Evolutionary conservation across 2,113 vertebrate genomes (phyloP).

Genomic region (Pteropus alecto): DNA sequence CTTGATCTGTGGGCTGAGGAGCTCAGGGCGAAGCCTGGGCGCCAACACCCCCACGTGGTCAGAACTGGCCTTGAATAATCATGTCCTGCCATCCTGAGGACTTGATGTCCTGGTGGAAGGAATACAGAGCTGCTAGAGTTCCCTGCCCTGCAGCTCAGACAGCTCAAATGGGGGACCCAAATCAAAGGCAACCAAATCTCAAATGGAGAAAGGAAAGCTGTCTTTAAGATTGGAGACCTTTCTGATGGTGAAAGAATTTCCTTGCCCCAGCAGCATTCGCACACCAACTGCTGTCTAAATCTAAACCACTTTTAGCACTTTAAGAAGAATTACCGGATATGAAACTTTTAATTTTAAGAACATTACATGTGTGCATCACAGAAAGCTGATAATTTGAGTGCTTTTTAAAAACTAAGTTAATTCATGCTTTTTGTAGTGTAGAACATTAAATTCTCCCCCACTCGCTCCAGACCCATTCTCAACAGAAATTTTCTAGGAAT

Average conservation of each 20-base stretch:
- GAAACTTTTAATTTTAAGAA: neutral
- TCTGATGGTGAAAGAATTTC: neutral
- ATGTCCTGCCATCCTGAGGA: fast-evolving
- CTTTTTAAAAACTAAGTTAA: conserved; percentile 10
- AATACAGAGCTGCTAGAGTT: neutral
- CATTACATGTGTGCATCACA: neutral
- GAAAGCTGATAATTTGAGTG: neutral
- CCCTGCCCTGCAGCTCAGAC: neutral
- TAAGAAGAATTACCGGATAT: neutral
- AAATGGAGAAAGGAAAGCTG: neutral
- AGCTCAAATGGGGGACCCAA: neutral
- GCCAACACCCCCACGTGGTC: neutral
- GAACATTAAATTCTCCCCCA: neutral
- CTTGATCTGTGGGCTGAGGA: neutral
- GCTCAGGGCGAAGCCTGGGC: neutral
- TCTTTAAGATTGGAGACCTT: neutral
- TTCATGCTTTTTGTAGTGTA: neutral
- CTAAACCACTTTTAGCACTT: neutral
- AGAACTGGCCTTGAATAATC: neutral
- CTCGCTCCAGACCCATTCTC: neutral
- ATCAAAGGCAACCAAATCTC: neutral
- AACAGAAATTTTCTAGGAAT: neutral
- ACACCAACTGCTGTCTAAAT: neutral
- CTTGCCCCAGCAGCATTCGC: neutral
- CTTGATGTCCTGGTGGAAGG: neutral